Evolutionary conservation across 2,888 invertebrate species (phyloP).

Genomic region (Apodemia mormo): DNA sequence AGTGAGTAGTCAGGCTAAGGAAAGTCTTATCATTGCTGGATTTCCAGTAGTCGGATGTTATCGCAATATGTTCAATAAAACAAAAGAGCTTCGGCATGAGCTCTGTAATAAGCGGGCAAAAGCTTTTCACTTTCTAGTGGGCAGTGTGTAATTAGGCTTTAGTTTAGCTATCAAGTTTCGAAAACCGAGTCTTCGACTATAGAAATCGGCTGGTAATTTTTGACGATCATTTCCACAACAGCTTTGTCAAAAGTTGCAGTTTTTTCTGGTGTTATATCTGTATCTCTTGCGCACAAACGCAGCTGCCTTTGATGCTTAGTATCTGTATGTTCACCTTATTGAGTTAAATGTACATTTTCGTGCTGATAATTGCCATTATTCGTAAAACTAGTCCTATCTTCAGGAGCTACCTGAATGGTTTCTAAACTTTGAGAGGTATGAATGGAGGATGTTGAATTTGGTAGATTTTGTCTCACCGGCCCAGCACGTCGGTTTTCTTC

Average conservation of each 20-base stretch:
- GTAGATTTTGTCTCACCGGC: slow-evolving; percentile 22
- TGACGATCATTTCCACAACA: slow-evolving; percentile 23
- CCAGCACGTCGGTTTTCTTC: slow-evolving; percentile 8
- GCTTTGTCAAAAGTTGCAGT: not conserved
- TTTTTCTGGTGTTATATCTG: not conserved
- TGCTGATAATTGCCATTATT: not conserved
- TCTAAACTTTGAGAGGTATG: too few species aligned
- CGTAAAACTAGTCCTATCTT: too few species aligned
- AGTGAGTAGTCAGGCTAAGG: too few species aligned
- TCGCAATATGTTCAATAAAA: too few species aligned
- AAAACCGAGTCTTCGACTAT: slow-evolving; percentile 27
- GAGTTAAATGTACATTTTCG: not conserved
- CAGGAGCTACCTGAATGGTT: too few species aligned
- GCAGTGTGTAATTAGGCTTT: slow-evolving; percentile 24
- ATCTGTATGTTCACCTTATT: not conserved
- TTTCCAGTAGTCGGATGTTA: too few species aligned
- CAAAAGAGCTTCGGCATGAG: not conserved
- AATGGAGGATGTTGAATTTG: not conserved
- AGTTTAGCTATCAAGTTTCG: slow-evolving; percentile 19
- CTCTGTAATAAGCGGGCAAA: slow-evolving; percentile 24
- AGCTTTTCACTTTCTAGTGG: slow-evolving; percentile 8
- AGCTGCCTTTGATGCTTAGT: not conserved
- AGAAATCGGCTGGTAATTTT: slow-evolving; percentile 26
- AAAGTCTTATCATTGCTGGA: too few species aligned
- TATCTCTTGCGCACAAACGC: not conserved